A percentile compares a stretch with the other conserved stretches of the same genome.
Evolutionary conservation across 2,113 vertebrate species (phyloP).

Genomic region (Carollia perspicillata): DNA sequence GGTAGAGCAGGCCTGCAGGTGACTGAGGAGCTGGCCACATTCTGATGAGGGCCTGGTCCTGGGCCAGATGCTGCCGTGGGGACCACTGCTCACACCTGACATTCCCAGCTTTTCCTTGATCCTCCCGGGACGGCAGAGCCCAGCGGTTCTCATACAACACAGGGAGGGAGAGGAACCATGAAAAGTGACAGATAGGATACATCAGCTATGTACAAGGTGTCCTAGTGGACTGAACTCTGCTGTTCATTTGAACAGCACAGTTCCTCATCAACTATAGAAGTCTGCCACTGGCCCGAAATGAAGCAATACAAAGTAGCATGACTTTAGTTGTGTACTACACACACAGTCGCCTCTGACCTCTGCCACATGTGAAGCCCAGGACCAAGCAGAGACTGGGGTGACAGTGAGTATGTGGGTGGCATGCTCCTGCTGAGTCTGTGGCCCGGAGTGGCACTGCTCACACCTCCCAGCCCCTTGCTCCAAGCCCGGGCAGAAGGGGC

Average conservation of each 20-base stretch:
- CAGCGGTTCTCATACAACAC: background rate
- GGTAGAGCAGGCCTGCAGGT: background rate
- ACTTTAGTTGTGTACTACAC: background rate
- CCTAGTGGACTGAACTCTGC: too few species aligned
- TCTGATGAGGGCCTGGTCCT: rapidly evolving
- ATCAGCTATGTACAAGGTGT: rapidly evolving
- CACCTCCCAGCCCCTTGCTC: background rate
- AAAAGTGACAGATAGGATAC: background rate
- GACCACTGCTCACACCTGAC: background rate
- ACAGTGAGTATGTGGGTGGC: background rate
- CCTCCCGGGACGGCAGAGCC: background rate
- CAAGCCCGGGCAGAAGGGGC: background rate
- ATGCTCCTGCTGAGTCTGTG: rapidly evolving
- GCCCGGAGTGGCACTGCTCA: background rate
- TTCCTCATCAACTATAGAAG: too few species aligned
- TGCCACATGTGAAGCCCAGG: background rate
- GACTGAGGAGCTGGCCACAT: background rate
- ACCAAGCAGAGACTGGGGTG: background rate
- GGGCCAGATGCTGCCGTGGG: rapidly evolving
- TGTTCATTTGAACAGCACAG: too few species aligned
- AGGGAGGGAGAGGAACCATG: background rate
- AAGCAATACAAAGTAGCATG: background rate
- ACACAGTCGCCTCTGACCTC: background rate
- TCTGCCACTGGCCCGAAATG: too few species aligned
- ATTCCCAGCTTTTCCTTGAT: background rate